Base-by-base conservation (phyloP, 35 echinoderm and acorn worm species). In the Stichopus chloronotus region DNA sequence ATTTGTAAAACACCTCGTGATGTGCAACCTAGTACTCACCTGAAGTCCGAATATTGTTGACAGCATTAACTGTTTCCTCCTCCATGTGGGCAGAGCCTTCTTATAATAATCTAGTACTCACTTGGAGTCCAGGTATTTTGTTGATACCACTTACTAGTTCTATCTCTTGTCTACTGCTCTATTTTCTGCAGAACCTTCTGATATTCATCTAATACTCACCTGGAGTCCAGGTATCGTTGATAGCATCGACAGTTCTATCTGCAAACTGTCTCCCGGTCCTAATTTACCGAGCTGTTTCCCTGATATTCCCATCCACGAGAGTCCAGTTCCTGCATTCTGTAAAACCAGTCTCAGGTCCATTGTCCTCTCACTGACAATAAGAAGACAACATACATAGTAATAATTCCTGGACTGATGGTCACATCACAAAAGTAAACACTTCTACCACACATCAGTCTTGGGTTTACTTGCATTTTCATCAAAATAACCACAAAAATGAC, bases 271-370 rank as follows among this genome's bases (percentile, higher is more conserved):
- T 9, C 95, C 94, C 2, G 97, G 97, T 8, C 92, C 95, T 14
- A 99, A 94, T 71, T 99, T 99, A 58, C 97, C 97, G 3, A 99
- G 76, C 92, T 99, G 95, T 68, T 89, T 96, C 20, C 97, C 97
- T 3, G 97, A 99, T 17, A 99, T 92, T 58, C 97, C 97, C 78
- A 96, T 85, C 97, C 97, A 99, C 7, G 92, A 92, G 5, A 99
- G 83, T 55, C 97, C 97, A 55, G 93, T 96, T 56, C 16, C 84
- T 4, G 83, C 88, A 58, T 93, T 96, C 56, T 71, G 81, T 30
- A 98, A 59, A 11, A 92, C 87, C 11, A 99, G 79, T 63, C 92
- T 95, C 65, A 99, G 90, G 23, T 99, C 97, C 97, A 99, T 99
- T 63, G 97, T 99, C 71, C 97, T 84, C n/a, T 99, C 97, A 95